Evolutionary conservation across 1,140 invertebrate species (phyloP).

Genomic region (Saxidomus purpurata): DNA sequence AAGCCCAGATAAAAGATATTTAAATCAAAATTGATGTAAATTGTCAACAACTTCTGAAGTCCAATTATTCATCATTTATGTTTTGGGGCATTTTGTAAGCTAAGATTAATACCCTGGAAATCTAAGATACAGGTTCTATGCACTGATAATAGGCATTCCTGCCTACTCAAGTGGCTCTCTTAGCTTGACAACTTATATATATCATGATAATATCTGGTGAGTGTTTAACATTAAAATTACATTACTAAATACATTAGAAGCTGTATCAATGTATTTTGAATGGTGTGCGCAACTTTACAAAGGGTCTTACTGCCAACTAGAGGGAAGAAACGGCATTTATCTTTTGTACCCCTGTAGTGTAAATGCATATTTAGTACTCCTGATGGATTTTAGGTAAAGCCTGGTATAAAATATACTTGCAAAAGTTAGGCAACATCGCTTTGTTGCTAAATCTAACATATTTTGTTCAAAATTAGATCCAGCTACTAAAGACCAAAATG

Average conservation of each 20-base stretch:
- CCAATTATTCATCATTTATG: conserved; percentile 54
- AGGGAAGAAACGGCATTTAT: conserved; percentile 37
- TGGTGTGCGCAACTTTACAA: conserved; percentile 26
- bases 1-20: conserved; percentile 58
- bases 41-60: conserved; percentile 52
- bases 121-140: conserved; percentile 29
- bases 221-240: conserved; percentile 69
- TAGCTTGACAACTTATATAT: conserved; percentile 56
- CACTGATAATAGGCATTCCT: conserved; percentile 40
- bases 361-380: conserved; percentile 33
- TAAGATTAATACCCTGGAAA: conserved; percentile 2
- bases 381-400: conserved; percentile 31
- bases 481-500: too few relatives aligned
- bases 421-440: neutral
- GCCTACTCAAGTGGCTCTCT: conserved; percentile 29
- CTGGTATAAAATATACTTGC: conserved; percentile 2
- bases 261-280: conserved; percentile 60
- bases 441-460: too few relatives aligned
- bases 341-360: conserved; percentile 39
- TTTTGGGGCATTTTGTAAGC: conserved; percentile 17
- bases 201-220: conserved; percentile 66
- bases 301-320: conserved; percentile 21
- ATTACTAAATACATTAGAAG: conserved; percentile 68
- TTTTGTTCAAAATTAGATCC: too few relatives aligned
- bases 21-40: conserved; percentile 70